Conservation (phyloP, 2,888 invertebrate genomes). For the Lumbricus terrestris region DNA sequence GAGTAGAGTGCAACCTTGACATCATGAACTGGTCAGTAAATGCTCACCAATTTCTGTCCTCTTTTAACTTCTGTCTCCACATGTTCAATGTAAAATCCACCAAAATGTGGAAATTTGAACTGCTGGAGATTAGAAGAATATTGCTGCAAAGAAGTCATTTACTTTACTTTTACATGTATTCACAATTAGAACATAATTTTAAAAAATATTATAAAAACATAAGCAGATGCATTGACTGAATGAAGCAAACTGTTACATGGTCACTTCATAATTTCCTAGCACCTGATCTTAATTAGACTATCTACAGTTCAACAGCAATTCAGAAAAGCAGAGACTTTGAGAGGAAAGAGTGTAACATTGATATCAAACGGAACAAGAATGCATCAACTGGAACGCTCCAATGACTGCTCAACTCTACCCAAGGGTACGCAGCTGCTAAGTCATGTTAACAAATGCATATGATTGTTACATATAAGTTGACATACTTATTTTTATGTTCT, state of each 20-base stretch:
- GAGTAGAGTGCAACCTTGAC: neutral
- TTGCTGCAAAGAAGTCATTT: neutral
- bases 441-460: no score
- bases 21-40: neutral
- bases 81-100: neutral
- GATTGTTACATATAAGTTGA: no score
- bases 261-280: neutral
- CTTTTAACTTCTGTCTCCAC: neutral
- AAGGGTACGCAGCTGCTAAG: no score
- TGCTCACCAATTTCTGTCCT: conserved; percentile 10
- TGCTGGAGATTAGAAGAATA: neutral
- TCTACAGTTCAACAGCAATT: neutral
- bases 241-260: neutral
- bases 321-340: no score
- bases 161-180: neutral
- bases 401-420: neutral
- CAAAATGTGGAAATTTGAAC: neutral
- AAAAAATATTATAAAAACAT: neutral
- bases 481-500: no score
- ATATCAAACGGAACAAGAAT: neutral
- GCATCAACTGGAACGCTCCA: neutral
- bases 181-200: neutral
- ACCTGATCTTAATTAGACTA: neutral
- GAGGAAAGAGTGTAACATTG: neutral
- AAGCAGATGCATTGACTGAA: neutral